A percentile compares a stretch with the other conserved stretches of the same genome.
These are phyloP conservation scores for Ptilonorhynchus violaceus DNA, from an alignment of 2,113 vertebrate species.

Conservation along the genomic window DNA sequence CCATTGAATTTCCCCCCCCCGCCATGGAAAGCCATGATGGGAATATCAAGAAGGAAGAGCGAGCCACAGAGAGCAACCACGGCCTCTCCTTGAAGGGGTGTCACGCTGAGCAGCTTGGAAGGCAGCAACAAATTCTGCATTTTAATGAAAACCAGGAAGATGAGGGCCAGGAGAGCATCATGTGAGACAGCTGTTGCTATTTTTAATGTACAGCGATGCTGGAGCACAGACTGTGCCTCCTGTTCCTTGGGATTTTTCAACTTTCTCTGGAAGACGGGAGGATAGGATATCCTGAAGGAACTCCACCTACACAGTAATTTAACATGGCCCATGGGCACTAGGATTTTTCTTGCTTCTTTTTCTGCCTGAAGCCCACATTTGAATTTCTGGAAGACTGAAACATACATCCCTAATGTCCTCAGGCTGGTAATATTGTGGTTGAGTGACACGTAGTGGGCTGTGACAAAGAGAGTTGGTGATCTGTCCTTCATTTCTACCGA, in stretches of 20 bases:
- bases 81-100: background rate
- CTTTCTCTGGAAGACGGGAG: background rate
- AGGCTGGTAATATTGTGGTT: background rate
- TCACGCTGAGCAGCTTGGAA: background rate
- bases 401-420: background rate
- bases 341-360: background rate
- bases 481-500: background rate
- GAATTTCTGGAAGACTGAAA: conserved; percentile 2
- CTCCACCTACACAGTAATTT: background rate
- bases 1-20: background rate
- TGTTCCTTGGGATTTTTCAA: background rate
- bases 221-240: background rate
- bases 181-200: background rate
- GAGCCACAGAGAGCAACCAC: fast-evolving
- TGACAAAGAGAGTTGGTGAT: background rate
- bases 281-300: background rate
- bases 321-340: background rate
- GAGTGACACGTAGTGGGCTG: background rate
- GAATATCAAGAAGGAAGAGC: background rate
- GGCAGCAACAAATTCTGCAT: background rate
- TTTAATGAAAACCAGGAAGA: background rate
- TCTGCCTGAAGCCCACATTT: background rate
- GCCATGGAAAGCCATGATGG: background rate
- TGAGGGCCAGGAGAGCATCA: background rate
- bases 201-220: background rate